Evolutionary conservation across 2,113 vertebrate genomes (phyloP).

Genomic region (Odocoileus hemionus): DNA sequence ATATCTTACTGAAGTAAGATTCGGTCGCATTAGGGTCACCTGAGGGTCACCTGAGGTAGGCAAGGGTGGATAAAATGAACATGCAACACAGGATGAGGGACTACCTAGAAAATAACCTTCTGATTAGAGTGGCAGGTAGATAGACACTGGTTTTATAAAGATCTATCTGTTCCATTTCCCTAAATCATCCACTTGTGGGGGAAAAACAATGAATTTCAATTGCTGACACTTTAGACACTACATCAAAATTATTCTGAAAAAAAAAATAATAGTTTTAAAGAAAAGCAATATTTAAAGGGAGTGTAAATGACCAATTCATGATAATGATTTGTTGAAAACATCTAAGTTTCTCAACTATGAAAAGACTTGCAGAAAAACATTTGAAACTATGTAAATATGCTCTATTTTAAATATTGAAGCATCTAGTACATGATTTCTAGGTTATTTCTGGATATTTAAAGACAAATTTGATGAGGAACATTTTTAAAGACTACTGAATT

Average conservation of each 20-base stretch:
- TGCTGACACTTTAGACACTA: not conserved
- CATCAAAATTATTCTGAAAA: not conserved
- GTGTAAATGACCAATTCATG: not conserved
- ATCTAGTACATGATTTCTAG: not conserved
- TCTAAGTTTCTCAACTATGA: not conserved
- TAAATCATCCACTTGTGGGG: not conserved
- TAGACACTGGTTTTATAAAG: accelerated
- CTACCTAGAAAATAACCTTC: not conserved
- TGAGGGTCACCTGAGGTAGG: too few species aligned
- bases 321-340: not conserved
- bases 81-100: not conserved
- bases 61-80: not conserved
- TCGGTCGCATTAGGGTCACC: not conserved
- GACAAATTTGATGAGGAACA: not conserved
- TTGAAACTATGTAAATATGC: not conserved
- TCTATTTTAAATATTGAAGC: not conserved
- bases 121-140: not conserved
- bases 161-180: not conserved
- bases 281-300: not conserved
- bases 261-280: not conserved
- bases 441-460: not conserved
- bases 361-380: not conserved
- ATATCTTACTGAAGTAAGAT: not conserved
- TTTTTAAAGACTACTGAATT: not conserved
- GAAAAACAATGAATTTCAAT: not conserved